Percentiles rank a stretch among this genome's conserved stretches.
Conservation (phyloP, 2,113 vertebrate species). For the Sus scrofa region DNA sequence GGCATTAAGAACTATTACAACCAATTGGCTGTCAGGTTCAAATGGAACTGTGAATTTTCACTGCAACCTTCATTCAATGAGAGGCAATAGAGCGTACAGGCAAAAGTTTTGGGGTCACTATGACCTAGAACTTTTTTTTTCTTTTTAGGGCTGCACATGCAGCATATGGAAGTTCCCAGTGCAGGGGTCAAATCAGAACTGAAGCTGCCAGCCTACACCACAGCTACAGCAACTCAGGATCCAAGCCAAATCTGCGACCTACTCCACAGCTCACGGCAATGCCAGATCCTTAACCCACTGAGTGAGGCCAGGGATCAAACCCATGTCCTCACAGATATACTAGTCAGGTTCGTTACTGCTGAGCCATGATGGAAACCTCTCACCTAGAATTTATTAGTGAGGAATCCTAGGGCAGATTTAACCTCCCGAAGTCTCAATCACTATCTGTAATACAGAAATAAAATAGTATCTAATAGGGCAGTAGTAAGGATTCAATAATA, state of each 20-base stretch:
- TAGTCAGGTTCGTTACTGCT: too few species aligned
- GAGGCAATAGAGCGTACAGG: not conserved
- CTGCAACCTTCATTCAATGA: not conserved
- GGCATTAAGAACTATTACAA: not conserved
- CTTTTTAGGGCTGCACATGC: too few species aligned
- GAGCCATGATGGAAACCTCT: not conserved
- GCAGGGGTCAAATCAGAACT: too few species aligned
- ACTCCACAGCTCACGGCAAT: too few species aligned
- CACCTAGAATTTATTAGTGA: conserved; percentile 6
- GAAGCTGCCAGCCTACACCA: too few species aligned
- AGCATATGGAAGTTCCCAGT: too few species aligned
- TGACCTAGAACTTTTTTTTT: not conserved
- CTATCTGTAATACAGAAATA: not conserved
- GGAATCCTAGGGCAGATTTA: not conserved
- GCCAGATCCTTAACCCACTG: too few species aligned
- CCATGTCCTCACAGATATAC: too few species aligned
- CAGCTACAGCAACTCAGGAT: too few species aligned
- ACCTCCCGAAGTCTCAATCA: conserved; percentile 12
- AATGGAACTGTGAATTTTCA: not conserved
- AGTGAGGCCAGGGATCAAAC: too few species aligned
- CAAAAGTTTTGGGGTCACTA: not conserved
- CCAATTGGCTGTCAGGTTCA: not conserved
- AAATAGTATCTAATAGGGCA: not conserved
- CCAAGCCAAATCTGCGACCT: too few species aligned
- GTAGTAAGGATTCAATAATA: conserved; percentile 7